Conservation (phyloP, 2,797 vertebrate species). For the Loris lydekkerianus region DNA sequence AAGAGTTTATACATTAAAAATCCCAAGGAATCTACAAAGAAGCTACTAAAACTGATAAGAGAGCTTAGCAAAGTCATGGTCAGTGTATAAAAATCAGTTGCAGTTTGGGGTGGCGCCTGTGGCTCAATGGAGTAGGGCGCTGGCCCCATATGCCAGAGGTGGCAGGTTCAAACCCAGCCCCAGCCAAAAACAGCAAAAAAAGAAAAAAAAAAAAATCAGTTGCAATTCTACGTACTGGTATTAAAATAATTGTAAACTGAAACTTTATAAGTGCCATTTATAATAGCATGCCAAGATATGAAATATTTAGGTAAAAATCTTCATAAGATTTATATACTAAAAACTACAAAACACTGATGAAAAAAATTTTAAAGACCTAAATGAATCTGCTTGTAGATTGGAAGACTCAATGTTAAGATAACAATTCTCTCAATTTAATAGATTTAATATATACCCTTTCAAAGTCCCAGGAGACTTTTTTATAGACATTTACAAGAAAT, state of each 20-base stretch:
- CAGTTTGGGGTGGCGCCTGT: too few relatives aligned
- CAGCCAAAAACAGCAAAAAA: not conserved
- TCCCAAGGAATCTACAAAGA: not conserved
- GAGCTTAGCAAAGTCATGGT: too few relatives aligned
- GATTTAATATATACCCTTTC: not conserved
- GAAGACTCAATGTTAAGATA: not conserved
- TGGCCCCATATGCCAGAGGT: too few relatives aligned
- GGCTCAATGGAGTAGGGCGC: too few relatives aligned
- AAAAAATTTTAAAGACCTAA: not conserved
- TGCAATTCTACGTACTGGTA: not conserved
- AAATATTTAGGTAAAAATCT: not conserved
- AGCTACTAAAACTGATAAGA: too few relatives aligned
- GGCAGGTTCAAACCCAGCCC: too few relatives aligned
- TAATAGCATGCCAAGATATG: not conserved
- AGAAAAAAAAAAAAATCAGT: not conserved
- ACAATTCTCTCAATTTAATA: not conserved
- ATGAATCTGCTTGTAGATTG: not conserved
- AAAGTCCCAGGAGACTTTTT: not conserved
- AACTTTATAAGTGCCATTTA: not conserved
- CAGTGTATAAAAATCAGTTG: too few relatives aligned
- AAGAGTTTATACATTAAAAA: not conserved
- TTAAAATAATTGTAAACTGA: not conserved
- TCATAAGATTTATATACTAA: not conserved
- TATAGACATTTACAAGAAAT: constrained; percentile 5
- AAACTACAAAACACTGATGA: not conserved